phyloP scores from a whole-genome alignment of 2,113 vertebrate species.

The Pimephales promelas region DNA sequence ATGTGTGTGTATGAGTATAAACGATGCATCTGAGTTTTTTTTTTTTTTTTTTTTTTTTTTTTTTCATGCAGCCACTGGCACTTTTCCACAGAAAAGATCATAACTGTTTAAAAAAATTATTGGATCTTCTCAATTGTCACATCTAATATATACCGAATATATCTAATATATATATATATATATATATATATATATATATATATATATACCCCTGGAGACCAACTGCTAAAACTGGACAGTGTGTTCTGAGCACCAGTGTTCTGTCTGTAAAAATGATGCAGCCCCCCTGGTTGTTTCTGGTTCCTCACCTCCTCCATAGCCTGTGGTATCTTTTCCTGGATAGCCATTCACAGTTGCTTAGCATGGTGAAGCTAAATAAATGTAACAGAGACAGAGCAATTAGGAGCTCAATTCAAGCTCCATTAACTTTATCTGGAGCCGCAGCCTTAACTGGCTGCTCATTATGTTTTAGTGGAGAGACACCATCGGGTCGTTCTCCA shows the following conservation, averaged over 20 bases:
- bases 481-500: slow-evolving; percentile 54
- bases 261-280: neutral
- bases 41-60: slow-evolving; percentile 6
- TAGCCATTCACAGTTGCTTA: slow-evolving; percentile 45
- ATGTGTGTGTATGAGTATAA: neutral
- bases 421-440: slow-evolving; percentile 94
- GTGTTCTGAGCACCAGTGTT: neutral
- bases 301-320: slow-evolving; percentile 23
- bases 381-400: slow-evolving; percentile 95
- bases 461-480: slow-evolving; percentile 60
- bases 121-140: slow-evolving; percentile 7
- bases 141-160: neutral
- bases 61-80: neutral
- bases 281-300: neutral
- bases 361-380: slow-evolving; percentile 59
- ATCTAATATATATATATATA: too few species aligned
- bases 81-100: slow-evolving; percentile 10
- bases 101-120: slow-evolving; percentile 1
- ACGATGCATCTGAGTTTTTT: slow-evolving; percentile 41
- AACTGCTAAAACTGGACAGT: slow-evolving; percentile 3
- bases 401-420: slow-evolving; percentile 95
- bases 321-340: slow-evolving; percentile 46
- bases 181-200: too few species aligned
- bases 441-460: slow-evolving; percentile 72
- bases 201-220: too few species aligned